These are phyloP conservation scores for Neoseiulus cucumeris DNA, from an alignment of 1,140 invertebrate species.

Conservation along the genomic window DNA sequence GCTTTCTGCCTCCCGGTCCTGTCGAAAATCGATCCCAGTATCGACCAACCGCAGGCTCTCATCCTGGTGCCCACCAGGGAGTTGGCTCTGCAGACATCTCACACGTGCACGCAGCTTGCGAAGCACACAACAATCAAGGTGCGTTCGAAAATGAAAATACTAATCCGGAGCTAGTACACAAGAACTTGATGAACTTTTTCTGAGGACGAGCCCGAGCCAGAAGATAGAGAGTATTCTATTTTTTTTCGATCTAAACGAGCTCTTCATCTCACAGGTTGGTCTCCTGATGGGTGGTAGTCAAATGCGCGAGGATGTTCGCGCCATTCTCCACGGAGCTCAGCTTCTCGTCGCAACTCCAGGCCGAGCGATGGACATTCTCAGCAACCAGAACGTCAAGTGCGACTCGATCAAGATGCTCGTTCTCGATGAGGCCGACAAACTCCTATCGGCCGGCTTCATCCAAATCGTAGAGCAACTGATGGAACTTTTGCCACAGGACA, in stretches of 20 bases:
- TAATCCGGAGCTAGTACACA: no score
- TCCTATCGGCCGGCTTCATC: conserved; percentile 97
- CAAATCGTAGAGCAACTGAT: conserved; percentile 95
- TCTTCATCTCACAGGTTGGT: conserved; percentile 44
- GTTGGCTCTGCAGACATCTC: conserved; percentile 94
- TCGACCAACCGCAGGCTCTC: conserved; percentile 83
- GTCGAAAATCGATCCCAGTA: conserved; percentile 72
- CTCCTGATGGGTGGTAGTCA: conserved; percentile 96
- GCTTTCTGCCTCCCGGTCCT: conserved; percentile 96
- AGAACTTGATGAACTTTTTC: no score
- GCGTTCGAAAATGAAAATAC: no score
- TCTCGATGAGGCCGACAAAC: conserved; percentile 95
- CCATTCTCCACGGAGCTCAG: conserved; percentile 98
- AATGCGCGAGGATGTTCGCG: conserved; percentile 95
- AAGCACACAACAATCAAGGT: conserved; percentile 76
- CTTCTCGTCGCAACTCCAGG: conserved; percentile 97
- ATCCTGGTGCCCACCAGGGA: conserved; percentile 97
- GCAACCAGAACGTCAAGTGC: conserved; percentile 91
- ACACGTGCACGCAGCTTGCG: conserved; percentile 94
- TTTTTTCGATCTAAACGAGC: no score
- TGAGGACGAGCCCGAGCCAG: no score
- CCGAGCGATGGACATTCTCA: conserved; percentile 96
- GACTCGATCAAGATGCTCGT: conserved; percentile 88
- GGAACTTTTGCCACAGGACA: conserved; percentile 68
- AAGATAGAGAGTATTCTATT: no score